Evolutionary conservation across 2,888 invertebrate species (phyloP).

Genomic region (Protodeltote pygarga): DNA sequence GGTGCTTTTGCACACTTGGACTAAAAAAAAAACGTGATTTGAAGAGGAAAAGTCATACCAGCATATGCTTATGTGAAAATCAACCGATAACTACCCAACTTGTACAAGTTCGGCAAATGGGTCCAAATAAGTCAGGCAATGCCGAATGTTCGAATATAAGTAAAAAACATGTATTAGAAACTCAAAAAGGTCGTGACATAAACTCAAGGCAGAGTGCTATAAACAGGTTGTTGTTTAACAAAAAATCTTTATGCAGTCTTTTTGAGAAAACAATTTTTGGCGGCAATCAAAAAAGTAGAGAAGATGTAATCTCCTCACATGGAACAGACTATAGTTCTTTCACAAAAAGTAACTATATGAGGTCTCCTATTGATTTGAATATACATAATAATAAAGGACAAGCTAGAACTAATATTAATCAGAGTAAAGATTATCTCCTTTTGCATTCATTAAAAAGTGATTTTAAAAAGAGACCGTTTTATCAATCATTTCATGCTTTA

Average conservation of each 20-base stretch:
- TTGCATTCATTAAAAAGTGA: constrained; percentile 2
- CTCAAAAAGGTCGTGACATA: neutral
- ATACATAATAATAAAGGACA: neutral
- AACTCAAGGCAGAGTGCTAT: neutral
- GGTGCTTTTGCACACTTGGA: constrained; percentile 22
- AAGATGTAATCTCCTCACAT: neutral
- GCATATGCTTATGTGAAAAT: constrained; percentile 1
- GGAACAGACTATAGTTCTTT: neutral
- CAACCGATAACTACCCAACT: constrained; percentile 13
- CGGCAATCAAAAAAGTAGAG: neutral
- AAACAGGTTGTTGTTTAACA: neutral
- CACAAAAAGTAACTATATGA: constrained; percentile 1
- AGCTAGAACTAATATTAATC: neutral
- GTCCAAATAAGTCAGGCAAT: neutral
- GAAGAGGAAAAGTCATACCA: neutral
- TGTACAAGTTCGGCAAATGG: constrained; percentile 4
- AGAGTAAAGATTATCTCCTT: constrained; percentile 3
- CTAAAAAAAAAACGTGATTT: constrained; percentile 12
- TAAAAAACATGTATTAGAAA: neutral
- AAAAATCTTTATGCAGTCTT: neutral
- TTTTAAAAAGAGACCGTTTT: constrained; percentile 13
- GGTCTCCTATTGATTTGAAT: constrained; percentile 16
- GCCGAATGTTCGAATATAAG: neutral
- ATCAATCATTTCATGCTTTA: constrained; percentile 28
- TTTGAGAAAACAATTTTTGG: neutral